Base-by-base conservation (phyloP, 2,797 vertebrate species). In the Galaxias olidus region DNA sequence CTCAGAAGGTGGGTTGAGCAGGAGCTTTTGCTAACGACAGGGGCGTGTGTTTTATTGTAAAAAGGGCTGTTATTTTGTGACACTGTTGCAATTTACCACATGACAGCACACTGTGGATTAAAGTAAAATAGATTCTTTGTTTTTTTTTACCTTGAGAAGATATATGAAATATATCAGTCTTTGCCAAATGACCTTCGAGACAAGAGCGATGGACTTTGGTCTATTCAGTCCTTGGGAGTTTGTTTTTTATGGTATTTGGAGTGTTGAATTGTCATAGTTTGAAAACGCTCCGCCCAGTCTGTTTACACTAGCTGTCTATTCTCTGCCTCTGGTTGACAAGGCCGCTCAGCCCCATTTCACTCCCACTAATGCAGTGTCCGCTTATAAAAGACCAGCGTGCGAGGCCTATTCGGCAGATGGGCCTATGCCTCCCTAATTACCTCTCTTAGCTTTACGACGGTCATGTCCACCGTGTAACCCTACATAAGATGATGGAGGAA, bases 51-150 rank as follows among this genome's bases (percentile, higher is more conserved):
- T 75, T 74, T 79, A 71, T 72, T 69, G 60, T 84, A 76, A 84
- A 84, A 87, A 83, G 77, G 79, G 59, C 78, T 87, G 82, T 78
- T 89, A 79, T 87, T 86, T 84, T 81, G 77, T 75, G 71, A 86
- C 84, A 83, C 61, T 30, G 73, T 48, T 71, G 76, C 73, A 87
- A 89, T 90, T 87, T 88, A 84, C 81, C 89, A 87, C 87, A 75
- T 82, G 71, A 20, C 8, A n/a, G 84, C 81, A 79, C 82, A 79
- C 59, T 66, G 74, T 75, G 78, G 85, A 88, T 85, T 87, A 83
- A 77, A 84, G 77, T 56, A 77, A 80, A 82, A 68, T 63, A 61
- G 62, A 59, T 66, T 76, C 66, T 75, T n/a, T 48, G 9, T 41
- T 43, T 8, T 53, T 43, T 55, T 69, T 55, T 10, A 17, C 10